phyloP scores from a whole-genome alignment of 2,797 vertebrate genomes.

The Etheostoma nigrum region DNA sequence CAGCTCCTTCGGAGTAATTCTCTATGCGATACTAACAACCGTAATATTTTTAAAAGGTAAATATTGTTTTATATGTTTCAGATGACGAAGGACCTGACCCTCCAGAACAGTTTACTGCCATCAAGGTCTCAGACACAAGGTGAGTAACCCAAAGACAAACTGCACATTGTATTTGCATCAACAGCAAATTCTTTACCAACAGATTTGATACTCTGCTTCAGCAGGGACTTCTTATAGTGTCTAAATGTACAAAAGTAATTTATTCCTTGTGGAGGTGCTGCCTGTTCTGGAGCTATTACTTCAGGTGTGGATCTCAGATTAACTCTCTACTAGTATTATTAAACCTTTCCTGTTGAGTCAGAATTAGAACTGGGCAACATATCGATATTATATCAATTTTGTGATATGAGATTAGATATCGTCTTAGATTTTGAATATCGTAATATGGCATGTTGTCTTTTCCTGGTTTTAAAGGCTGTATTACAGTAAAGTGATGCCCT shows the following conservation, averaged over 20 bases:
- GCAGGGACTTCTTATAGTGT: conserved; percentile 12
- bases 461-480: too few species aligned
- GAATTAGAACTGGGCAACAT: neutral
- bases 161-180: conserved; percentile 1
- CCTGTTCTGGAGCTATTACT: neutral
- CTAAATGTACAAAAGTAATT: conserved; percentile 14
- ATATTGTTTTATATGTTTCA: conserved; percentile 69
- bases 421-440: too few species aligned
- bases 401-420: too few species aligned
- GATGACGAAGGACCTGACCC: conserved; percentile 95
- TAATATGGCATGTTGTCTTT: too few species aligned
- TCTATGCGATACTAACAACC: neutral
- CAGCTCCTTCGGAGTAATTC: too few species aligned
- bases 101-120: conserved; percentile 96
- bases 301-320: conserved; percentile 9
- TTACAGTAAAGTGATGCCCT: too few species aligned
- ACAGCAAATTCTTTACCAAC: conserved; percentile 12
- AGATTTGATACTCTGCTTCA: conserved; percentile 19
- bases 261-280: neutral
- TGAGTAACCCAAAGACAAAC: conserved; percentile 70
- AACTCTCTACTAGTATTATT: conserved; percentile 1
- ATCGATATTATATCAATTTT: too few species aligned
- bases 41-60: conserved; percentile 14
- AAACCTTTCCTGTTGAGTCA: conserved; percentile 13
- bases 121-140: conserved; percentile 95